Evolutionary conservation across 2,113 vertebrate genomes (phyloP).

Genomic region (Calyptomena viridis): DNA sequence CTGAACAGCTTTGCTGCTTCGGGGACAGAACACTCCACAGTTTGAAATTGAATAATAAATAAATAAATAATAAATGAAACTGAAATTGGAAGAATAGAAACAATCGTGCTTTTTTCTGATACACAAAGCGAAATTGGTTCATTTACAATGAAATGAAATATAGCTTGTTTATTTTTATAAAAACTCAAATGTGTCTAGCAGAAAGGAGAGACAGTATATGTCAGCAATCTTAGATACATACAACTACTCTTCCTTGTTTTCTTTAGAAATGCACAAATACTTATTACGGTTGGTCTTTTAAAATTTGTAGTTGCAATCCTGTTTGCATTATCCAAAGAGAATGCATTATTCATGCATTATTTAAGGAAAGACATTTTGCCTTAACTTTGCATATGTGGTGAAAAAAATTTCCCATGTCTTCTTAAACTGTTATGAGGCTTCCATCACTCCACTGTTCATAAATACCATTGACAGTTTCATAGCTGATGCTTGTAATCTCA

Average conservation of each 20-base stretch:
- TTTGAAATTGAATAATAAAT: neutral
- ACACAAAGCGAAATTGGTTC: neutral
- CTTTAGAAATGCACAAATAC: neutral
- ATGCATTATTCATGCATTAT: neutral
- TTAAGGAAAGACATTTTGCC: neutral
- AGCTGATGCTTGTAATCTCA: neutral
- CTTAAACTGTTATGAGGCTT: neutral
- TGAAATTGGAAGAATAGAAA: neutral
- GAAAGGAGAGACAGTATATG: neutral
- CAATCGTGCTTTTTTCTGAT: neutral
- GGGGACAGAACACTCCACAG: neutral
- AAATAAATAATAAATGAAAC: neutral
- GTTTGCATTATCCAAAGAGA: neutral
- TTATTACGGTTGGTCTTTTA: neutral
- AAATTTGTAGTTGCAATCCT: neutral
- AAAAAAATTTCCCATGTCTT: neutral
- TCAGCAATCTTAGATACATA: neutral
- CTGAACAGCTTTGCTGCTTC: neutral
- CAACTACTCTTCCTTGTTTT: neutral
- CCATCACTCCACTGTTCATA: neutral
- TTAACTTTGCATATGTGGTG: neutral
- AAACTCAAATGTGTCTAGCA: neutral
- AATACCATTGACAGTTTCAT: neutral
- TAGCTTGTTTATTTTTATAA: neutral
- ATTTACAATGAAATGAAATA: neutral